Base-by-base conservation (phyloP, 2,888 invertebrate species). In the Lochmaea crataegi region DNA sequence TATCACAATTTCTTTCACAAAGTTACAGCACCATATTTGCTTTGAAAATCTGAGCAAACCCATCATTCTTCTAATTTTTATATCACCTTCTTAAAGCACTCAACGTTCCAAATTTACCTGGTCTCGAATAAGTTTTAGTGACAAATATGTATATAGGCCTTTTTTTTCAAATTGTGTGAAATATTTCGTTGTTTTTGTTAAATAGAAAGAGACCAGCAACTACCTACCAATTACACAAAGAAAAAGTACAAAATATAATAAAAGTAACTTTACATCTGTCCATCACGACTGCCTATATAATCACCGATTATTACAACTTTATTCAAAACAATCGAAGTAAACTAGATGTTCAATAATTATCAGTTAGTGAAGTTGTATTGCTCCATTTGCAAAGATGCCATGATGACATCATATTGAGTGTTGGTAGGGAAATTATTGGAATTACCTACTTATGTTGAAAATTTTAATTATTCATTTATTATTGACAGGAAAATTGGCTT, bases 1-100 rank as follows among this genome's bases (percentile, higher is more conserved):
- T 84, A 84, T 84, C 84, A 84, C 84, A 84, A 78, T 81, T 82
- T 83, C 83, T 80, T 84, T 84, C 82, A 83, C 80, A 70, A 70
- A 81, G 77, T 76, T 79, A 76, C 83, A 84, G 84, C 84, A 84
- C 84, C 84, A 83, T 82, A 68, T 76, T 81, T 79, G 78, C 77
- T 80, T 77, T 76, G 69, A 76, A 74, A 76, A 71, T 78, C 78
- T 80, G 81, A 81, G 81, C 81, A 81, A 80, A 72, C 75, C 78
- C 74, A 69, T 77, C 75, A 48, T 57, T 41, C 64, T 70, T 51
- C 32, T 64, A 41, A 63, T 74, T 75, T 57, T 68, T 68, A 72
- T 75, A 75, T 76, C 70, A 72, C 71, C 71, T 65, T 71, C 68
- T 71, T 75, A 68, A 70, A 73, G 69, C 71, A 73, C 68, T 68